Base-by-base conservation (phyloP, 2,888 invertebrate genomes). In the Abrostola tripartita region DNA sequence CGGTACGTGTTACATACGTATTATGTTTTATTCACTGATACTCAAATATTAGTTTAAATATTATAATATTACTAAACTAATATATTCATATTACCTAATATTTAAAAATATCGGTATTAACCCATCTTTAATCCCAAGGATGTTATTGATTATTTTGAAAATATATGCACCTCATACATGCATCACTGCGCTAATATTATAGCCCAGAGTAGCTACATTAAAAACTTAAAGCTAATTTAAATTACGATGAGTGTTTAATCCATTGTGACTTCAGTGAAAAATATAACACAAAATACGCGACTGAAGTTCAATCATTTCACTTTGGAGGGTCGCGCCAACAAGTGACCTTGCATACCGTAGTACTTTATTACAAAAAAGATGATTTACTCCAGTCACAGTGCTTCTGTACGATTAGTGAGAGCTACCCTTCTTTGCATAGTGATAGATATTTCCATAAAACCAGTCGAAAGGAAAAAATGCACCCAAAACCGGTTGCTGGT, bases 271-370 rank as follows among this genome's bases (percentile, higher is more conserved):
- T 61, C 49, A 57, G 59, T 38, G 68, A 71, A 58, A 71, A 71
- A 41, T 71, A 67, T 37, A 14, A 14, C 12, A 53, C 61, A 24
- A 73, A 69, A 65, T 69, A 64, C 47, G 42, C 37, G n/a, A 14
- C 37, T 40, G 74, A 71, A 64, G 55, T 74, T 24, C 71, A 74
- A 54, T 55, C 64, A 6, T 56, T 62, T 52, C 71, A 74, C 12
- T 74, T 71, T 61, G 74, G 74, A 6, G 56, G 65, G 9, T 51
- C 44, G 10, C 57, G 74, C 10, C 52, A 50, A 12, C 64, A 71
- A 60, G 14, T 74, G 12, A 61, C 61, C n/a, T 37, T 71, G 35
- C 68, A 71, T 50, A 71, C 66, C 24, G 63, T 52, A n/a, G 74
- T 74, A 12, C 52, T 71, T 37, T 73, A 72, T 55, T 53, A 47